Evolutionary conservation across 2,888 invertebrate genomes (phyloP).

Genomic region (Aproaerema taeniolella): DNA sequence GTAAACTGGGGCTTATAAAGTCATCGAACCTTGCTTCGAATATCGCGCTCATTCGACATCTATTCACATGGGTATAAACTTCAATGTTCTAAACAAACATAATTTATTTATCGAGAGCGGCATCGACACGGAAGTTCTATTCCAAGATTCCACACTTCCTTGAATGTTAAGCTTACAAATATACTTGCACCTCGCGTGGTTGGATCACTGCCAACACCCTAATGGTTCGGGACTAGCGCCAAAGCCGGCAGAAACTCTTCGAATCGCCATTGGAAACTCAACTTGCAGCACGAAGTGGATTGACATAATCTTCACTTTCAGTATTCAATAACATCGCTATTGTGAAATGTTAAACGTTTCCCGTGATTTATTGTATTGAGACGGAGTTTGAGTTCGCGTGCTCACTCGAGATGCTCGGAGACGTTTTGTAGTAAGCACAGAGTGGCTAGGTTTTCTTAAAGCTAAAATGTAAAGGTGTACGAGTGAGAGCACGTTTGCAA

Average conservation of each 20-base stretch:
- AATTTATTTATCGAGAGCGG: slow-evolving; percentile 26
- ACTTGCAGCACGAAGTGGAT: slow-evolving; percentile 55
- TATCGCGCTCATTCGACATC: not conserved
- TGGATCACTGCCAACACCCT: slow-evolving; percentile 66
- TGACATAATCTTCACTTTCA: slow-evolving; percentile 44
- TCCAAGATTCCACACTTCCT: slow-evolving; percentile 70
- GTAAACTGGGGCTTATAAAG: not conserved
- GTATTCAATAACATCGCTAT: slow-evolving; percentile 14
- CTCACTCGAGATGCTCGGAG: too few relatives aligned
- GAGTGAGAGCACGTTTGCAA: too few relatives aligned
- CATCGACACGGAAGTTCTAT: slow-evolving; percentile 59
- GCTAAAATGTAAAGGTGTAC: too few relatives aligned
- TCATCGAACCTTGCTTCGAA: slow-evolving; percentile 2
- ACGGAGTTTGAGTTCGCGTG: not conserved
- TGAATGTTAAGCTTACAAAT: slow-evolving; percentile 71
- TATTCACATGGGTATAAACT: not conserved
- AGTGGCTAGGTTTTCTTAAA: too few relatives aligned
- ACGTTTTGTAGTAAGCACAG: too few relatives aligned
- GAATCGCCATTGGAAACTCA: slow-evolving; percentile 52
- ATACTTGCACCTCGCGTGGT: slow-evolving; percentile 61
- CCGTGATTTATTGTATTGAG: slow-evolving; percentile 1
- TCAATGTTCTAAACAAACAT: slow-evolving; percentile 16
- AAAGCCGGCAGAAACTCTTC: slow-evolving; percentile 63
- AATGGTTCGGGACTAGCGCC: slow-evolving; percentile 62
- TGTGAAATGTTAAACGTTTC: slow-evolving; percentile 7